Percentiles rank a stretch among this genome's conserved stretches.
Conservation (phyloP, 1,140 invertebrate species). For the Drosophila ambigua region DNA sequence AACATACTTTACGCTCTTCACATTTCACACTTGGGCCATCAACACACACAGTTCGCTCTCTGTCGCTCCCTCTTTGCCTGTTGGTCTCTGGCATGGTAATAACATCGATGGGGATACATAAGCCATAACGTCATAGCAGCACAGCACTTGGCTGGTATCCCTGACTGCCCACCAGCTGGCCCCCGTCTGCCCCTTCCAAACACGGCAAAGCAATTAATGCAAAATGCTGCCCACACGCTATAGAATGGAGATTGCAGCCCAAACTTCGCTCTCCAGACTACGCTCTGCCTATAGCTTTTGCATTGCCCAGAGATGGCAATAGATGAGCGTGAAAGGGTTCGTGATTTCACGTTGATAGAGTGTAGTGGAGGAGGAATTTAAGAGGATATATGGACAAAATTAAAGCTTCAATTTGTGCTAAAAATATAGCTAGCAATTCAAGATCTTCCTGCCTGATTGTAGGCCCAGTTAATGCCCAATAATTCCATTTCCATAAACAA, state of each 20-base stretch:
- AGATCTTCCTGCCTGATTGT: not conserved
- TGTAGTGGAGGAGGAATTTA: not conserved
- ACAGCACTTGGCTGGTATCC: constrained; percentile 9
- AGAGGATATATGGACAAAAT: too few relatives aligned
- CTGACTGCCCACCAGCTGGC: too few relatives aligned
- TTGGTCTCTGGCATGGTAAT: constrained; percentile 11
- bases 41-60: constrained; percentile 21
- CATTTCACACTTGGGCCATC: constrained; percentile 44
- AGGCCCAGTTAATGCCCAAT: not conserved
- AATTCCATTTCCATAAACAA: too few relatives aligned
- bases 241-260: constrained; percentile 5
- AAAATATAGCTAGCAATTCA: not conserved
- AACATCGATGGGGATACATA: constrained; percentile 40
- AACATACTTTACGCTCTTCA: not conserved
- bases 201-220: constrained; percentile 60
- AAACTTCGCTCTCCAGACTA: not conserved
- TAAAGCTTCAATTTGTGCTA: too few relatives aligned
- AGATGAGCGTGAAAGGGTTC: too few relatives aligned
- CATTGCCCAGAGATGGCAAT: too few relatives aligned
- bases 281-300: too few relatives aligned
- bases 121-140: constrained; percentile 35
- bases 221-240: constrained; percentile 39
- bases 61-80: too few relatives aligned
- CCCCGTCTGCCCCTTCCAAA: not conserved
- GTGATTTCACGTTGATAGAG: too few relatives aligned